Conservation (phyloP, 2,888 invertebrate species). For the Lasioglossum malachurum region DNA sequence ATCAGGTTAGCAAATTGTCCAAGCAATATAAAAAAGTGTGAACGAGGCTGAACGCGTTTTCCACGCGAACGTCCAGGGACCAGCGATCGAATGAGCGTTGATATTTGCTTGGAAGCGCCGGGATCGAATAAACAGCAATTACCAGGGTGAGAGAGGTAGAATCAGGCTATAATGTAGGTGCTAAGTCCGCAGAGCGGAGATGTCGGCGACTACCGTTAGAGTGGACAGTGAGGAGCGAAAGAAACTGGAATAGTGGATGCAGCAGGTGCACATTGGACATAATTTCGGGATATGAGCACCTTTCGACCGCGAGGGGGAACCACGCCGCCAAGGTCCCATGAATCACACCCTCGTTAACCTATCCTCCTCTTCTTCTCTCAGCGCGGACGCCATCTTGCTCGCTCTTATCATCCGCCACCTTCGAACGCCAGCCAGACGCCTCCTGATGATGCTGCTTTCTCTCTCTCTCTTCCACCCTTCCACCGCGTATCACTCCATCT, state of each 20-base stretch:
- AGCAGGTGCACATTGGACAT: conserved; percentile 73
- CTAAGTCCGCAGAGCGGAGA: not conserved
- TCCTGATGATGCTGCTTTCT: conserved; percentile 55
- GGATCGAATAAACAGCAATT: not conserved
- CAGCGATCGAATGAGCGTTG: not conserved
- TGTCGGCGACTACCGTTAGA: conserved; percentile 55
- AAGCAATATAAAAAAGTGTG: not conserved
- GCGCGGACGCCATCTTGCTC: conserved; percentile 37
- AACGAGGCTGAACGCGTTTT: not conserved
- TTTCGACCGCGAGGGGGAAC: conserved; percentile 68
- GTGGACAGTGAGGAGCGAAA: conserved; percentile 38
- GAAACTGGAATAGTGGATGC: conserved; percentile 65
- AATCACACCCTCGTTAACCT: conserved; percentile 84
- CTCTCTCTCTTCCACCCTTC: conserved; percentile 10
- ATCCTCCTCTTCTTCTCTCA: conserved; percentile 67
- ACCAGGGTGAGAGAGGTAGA: not conserved
- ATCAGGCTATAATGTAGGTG: not conserved
- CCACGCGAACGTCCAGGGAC: not conserved
- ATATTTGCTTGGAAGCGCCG: not conserved
- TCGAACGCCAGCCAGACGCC: conserved; percentile 52
- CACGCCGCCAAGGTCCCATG: conserved; percentile 80
- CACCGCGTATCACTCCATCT: not conserved
- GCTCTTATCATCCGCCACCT: conserved; percentile 61
- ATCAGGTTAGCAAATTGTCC: not conserved
- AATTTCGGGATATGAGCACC: conserved; percentile 81